Percentiles rank a stretch among this genome's conserved stretches.
Evolutionary conservation across 1,140 invertebrate species (phyloP).

Genomic region (Drosophila kanapiae): DNA sequence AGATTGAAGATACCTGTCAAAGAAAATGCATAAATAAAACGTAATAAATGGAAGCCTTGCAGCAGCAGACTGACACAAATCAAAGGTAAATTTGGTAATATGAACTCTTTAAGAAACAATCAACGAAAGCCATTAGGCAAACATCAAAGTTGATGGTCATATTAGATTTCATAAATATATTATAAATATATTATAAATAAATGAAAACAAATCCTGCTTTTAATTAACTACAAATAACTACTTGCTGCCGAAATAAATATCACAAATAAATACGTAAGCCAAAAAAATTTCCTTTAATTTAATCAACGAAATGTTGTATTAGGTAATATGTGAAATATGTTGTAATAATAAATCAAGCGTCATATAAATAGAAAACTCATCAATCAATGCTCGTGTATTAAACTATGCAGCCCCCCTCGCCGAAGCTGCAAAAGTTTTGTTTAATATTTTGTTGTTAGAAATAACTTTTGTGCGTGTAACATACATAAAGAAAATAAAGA

Average conservation of each 20-base stretch:
- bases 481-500: conserved; percentile 4
- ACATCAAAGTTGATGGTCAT: background rate
- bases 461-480: conserved; percentile 27
- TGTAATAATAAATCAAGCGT: conserved; percentile 1
- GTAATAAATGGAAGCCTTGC: background rate
- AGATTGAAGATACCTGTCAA: background rate
- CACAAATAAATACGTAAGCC: background rate
- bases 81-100: conserved; percentile 5
- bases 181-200: background rate
- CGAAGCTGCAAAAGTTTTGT: conserved; percentile 9
- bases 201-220: background rate
- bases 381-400: conserved; percentile 9
- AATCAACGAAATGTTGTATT: background rate
- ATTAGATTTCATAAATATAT: conserved; percentile 4
- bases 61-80: conserved; percentile 1
- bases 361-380: background rate
- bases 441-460: conserved; percentile 25
- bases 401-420: background rate
- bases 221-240: background rate
- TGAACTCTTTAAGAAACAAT: background rate
- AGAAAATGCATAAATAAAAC: background rate
- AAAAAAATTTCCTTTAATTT: background rate
- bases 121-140: background rate
- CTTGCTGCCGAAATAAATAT: background rate
- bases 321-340: background rate